Evolutionary conservation across 2,888 invertebrate genomes (phyloP).

Genomic region (Sabatieria punctata): DNA sequence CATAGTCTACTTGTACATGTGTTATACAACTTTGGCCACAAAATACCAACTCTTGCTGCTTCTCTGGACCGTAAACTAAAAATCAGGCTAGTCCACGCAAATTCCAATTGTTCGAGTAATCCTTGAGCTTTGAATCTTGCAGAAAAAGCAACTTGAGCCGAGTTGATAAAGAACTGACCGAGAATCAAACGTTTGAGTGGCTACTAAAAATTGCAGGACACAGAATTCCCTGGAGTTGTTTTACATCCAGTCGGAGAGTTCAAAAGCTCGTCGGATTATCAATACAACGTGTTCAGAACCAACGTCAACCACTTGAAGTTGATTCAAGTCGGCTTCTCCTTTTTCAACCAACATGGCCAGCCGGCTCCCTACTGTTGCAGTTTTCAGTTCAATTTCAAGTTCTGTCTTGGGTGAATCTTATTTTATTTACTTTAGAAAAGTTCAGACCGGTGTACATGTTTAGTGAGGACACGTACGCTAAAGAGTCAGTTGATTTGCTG

Average conservation of each 20-base stretch:
- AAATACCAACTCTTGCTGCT: no score
- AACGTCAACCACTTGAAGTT: constrained; percentile 90
- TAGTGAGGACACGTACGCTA: constrained; percentile 97
- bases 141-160: no score
- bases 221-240: constrained; percentile 91
- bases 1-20: no score
- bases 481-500: constrained; percentile 88
- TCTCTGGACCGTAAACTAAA: no score
- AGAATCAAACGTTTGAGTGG: no score
- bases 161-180: no score
- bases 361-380: constrained; percentile 25
- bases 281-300: constrained; percentile 55
- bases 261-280: constrained; percentile 37
- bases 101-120: no score
- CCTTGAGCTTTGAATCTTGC: no score
- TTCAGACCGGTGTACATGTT: constrained; percentile 12
- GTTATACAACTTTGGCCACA: no score
- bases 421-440: background rate
- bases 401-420: constrained; percentile 62
- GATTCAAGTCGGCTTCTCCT: constrained; percentile 51
- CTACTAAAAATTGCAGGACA: no score
- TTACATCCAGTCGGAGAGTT: constrained; percentile 59
- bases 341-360: constrained; percentile 78
- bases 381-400: constrained; percentile 98
- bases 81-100: no score